These are phyloP conservation scores for Lordiphosa stackelbergi DNA, from an alignment of 1,140 invertebrate genomes.

Conservation along the genomic window DNA sequence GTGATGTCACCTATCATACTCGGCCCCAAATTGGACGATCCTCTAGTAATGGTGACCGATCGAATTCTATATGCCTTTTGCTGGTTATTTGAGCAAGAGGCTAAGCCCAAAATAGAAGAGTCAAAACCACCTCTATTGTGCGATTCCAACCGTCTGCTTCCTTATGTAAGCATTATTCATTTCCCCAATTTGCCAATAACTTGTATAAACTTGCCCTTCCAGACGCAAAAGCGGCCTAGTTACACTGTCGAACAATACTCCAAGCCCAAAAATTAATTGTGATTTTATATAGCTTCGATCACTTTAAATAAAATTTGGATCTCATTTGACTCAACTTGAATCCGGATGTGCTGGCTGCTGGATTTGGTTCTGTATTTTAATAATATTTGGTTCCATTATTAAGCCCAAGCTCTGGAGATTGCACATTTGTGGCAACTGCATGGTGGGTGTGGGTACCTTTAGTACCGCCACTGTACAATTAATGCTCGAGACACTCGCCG, in stretches of 20 bases:
- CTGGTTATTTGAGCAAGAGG: background rate
- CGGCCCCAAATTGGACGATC: background rate
- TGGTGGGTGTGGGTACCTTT: constrained; percentile 60
- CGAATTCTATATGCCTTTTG: background rate
- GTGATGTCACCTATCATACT: background rate
- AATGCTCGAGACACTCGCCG: constrained; percentile 56
- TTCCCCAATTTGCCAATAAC: too few relatives aligned
- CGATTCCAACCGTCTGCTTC: too few relatives aligned
- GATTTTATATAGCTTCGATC: too few relatives aligned
- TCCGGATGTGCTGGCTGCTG: constrained; percentile 32
- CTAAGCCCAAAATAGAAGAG: background rate
- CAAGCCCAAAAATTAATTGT: too few relatives aligned
- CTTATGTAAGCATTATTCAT: too few relatives aligned
- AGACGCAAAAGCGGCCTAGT: too few relatives aligned
- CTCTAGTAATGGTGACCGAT: background rate
- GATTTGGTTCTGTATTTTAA: constrained; percentile 56
- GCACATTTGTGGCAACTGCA: constrained; percentile 58
- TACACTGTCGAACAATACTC: too few relatives aligned
- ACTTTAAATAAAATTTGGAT: too few relatives aligned
- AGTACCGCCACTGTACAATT: constrained; percentile 65
- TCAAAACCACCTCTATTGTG: too few relatives aligned
- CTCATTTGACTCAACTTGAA: constrained; percentile 43
- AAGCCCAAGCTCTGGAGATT: constrained; percentile 59
- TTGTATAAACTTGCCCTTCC: too few relatives aligned
- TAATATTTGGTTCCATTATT: constrained; percentile 65